Conservation (phyloP, 2,113 vertebrate species). For the Grammomys dolichurus region DNA sequence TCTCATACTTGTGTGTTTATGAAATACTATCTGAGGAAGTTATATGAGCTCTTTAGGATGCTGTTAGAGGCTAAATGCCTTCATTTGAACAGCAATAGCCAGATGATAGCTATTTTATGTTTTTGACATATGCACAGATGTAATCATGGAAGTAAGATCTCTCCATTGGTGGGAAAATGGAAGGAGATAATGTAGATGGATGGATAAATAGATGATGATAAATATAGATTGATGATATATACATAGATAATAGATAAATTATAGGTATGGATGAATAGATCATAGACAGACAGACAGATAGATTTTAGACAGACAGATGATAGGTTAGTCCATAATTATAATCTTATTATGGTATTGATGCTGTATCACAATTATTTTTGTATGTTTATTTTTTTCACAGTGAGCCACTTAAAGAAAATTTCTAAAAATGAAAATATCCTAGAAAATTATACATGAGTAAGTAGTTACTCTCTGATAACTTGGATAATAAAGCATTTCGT, state of each 20-base stretch:
- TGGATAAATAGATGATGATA: not conserved
- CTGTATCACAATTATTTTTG: not conserved
- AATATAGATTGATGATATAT: not conserved
- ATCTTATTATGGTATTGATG: not conserved
- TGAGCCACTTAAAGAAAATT: not conserved
- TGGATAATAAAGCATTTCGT: not conserved
- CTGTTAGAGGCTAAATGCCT: not conserved
- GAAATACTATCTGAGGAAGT: not conserved
- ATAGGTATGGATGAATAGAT: not conserved
- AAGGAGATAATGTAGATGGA: not conserved
- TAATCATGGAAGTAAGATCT: not conserved
- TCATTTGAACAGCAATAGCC: conserved; percentile 8
- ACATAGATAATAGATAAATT: not conserved
- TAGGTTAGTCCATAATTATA: not conserved
- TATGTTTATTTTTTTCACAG: not conserved
- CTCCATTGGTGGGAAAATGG: not conserved
- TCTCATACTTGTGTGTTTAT: not conserved
- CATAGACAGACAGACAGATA: not conserved
- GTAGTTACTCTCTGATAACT: not conserved
- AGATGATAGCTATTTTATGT: not conserved
- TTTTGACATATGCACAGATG: not conserved
- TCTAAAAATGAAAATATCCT: not conserved
- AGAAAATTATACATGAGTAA: not conserved
- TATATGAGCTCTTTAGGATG: not conserved
- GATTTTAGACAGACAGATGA: not conserved